Evolutionary conservation across 2,113 vertebrate species (phyloP), one percentile per base, ranked within the genome.

Genomic region (Oncorhynchus gorbuscha): DNA sequence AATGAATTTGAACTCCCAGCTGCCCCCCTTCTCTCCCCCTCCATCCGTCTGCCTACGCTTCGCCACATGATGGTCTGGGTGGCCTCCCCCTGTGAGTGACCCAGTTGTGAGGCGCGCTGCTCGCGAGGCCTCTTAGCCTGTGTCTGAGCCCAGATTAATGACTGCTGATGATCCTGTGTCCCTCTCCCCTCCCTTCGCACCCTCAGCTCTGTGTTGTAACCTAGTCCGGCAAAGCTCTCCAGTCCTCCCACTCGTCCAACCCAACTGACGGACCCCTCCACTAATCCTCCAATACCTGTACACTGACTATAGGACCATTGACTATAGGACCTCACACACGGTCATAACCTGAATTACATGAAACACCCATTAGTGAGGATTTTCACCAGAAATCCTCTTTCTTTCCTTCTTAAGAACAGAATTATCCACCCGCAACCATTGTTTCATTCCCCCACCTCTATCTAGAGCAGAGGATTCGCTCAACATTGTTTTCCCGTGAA

Each of bases 141-240:
- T 90, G 92, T 94, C 93, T 94, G 89, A 92, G 91, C 92, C 89
- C 91, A 93, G 93, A 94, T 94, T 94, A 94, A 93, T 93, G 90
- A 90, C 88, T 82, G 83, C 83, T 81, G 84, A 84, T 91, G 92
- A 90, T 45, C 69, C 73, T 49, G 20, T 61, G 13, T 35, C 32
- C 11, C 55, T 35, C 12, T 32, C 71, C 59, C 68, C 3, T 35
- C 24, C 73, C 45, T 55, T n/a, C 75, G 68, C 80, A 72, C 59
- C 61, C 69, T 45, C 55, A 75, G 70, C 32, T 69, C 35, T 68
- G 49, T 78, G 58, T 69, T 9, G 64, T 68, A 62, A 30, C 26
- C 18, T 67, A 32, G 62, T 49, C 69, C 18, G 45, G 20, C 30
- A 78, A 81, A 75, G 45, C 70, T 69, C 9, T 48, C 16, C 74